Evolutionary conservation across 2,113 vertebrate genomes (phyloP).

Genomic region (Amazona guildingii): DNA sequence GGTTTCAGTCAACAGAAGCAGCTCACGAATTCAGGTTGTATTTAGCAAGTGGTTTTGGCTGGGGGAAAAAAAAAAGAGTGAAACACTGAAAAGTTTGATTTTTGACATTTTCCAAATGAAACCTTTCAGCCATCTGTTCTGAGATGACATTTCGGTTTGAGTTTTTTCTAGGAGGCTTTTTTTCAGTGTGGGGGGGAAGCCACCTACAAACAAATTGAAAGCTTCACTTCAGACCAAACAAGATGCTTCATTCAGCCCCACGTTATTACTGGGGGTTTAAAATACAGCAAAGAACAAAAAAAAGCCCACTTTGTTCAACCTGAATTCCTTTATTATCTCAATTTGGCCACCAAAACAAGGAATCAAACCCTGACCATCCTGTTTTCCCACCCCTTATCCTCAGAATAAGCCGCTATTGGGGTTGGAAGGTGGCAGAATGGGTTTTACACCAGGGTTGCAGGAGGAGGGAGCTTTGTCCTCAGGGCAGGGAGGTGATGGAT

Average conservation of each 20-base stretch:
- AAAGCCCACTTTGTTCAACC: not conserved
- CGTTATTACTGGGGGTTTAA: not conserved
- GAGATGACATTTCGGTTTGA: conserved; percentile 59
- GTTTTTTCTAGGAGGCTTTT: not conserved
- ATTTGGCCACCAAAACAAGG: not conserved
- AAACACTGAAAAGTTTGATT: conserved; percentile 62
- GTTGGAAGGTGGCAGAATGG: not conserved
- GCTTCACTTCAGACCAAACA: conserved; percentile 50
- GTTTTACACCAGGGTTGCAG: not conserved
- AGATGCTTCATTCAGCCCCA: conserved; percentile 5
- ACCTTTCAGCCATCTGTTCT: conserved; percentile 68
- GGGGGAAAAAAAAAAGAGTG: not conserved
- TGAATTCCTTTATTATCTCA: not conserved
- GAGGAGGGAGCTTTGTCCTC: fast-evolving
- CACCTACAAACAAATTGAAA: conserved; percentile 61
- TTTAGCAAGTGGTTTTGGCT: conserved; percentile 64
- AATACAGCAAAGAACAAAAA: not conserved
- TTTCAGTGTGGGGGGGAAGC: not conserved
- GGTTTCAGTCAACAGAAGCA: conserved; percentile 53
- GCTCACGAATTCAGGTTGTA: conserved; percentile 60
- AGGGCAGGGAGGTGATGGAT: not conserved
- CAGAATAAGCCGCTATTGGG: not conserved
- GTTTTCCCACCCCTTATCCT: not conserved
- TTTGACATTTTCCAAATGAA: conserved; percentile 69
- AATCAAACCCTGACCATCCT: not conserved